Percentiles rank a stretch among this genome's conserved stretches.
Conservation (phyloP, 2,797 vertebrate genomes). For the Sebastes miniatus region DNA sequence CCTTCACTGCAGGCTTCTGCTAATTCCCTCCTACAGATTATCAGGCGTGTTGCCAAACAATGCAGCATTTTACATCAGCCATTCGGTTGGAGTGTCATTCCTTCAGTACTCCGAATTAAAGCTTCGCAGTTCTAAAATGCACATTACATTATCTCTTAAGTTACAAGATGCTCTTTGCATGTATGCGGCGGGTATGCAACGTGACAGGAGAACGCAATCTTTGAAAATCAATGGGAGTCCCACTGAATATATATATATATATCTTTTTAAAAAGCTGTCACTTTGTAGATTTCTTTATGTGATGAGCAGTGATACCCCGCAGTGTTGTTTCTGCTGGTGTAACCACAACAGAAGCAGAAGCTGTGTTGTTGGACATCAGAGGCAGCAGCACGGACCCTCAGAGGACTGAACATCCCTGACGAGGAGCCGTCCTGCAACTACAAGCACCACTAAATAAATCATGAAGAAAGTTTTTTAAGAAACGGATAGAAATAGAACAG, state of each 20-base stretch:
- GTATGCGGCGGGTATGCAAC: not conserved
- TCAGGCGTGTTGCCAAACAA: constrained; percentile 65
- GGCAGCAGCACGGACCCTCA: constrained; percentile 40
- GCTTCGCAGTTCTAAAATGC: not conserved
- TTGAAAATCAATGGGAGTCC: not conserved
- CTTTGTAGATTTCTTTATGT: constrained; percentile 37
- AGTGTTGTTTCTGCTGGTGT: constrained; percentile 26
- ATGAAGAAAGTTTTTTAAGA: constrained; percentile 61
- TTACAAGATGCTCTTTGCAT: not conserved
- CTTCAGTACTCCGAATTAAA: not conserved
- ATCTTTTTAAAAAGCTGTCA: constrained; percentile 13
- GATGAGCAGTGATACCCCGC: constrained; percentile 20
- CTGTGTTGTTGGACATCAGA: constrained; percentile 48
- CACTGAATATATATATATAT: not conserved
- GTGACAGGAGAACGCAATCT: not conserved
- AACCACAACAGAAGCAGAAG: constrained; percentile 34
- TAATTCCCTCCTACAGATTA: constrained; percentile 67
- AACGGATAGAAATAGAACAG: constrained; percentile 52
- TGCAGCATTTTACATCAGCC: constrained; percentile 64
- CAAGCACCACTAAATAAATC: constrained; percentile 72
- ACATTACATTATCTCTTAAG: not conserved
- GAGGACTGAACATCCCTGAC: constrained; percentile 40
- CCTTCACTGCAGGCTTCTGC: constrained; percentile 48
- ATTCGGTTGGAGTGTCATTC: constrained; percentile 15
- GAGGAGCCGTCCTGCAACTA: constrained; percentile 42